A percentile compares a stretch with the other conserved stretches of the same genome.
These are phyloP conservation scores for Isurus oxyrinchus DNA, from an alignment of 2,113 vertebrate genomes.

Conservation along the genomic window DNA sequence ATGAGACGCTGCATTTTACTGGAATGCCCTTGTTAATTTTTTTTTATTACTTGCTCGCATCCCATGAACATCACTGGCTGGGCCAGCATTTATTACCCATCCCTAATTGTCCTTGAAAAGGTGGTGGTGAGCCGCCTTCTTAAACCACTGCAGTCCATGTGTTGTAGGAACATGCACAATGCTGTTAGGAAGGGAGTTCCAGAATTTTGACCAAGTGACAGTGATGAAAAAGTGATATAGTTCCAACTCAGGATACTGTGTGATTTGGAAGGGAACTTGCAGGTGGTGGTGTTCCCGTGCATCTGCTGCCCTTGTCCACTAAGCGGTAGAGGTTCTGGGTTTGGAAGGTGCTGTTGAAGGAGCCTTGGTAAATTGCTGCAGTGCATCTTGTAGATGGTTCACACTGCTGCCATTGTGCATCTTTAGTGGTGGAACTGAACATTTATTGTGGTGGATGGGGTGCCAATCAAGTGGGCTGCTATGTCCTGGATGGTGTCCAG, in stretches of 20 bases:
- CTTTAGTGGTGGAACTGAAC: too few relatives aligned
- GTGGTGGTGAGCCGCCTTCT: not conserved
- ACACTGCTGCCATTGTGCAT: too few relatives aligned
- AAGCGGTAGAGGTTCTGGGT: too few relatives aligned
- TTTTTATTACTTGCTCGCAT: not conserved
- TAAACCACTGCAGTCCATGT: not conserved
- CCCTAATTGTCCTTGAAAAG: not conserved
- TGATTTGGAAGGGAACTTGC: too few relatives aligned
- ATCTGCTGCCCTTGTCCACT: not conserved
- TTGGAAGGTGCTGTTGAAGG: too few relatives aligned
- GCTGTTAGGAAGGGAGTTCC: not conserved
- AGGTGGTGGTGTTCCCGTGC: too few relatives aligned
- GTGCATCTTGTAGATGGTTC: too few relatives aligned
- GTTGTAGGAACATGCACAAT: not conserved
- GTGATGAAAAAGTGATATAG: not conserved
- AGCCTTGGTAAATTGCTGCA: too few relatives aligned
- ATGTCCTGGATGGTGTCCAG: too few relatives aligned
- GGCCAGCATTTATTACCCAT: not conserved
- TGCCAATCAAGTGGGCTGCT: too few relatives aligned
- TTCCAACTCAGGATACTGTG: not conserved
- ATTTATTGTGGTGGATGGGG: too few relatives aligned
- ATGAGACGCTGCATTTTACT: not conserved
- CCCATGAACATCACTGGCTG: too few relatives aligned
- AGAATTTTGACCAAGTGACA: not conserved
- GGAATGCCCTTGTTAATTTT: not conserved